phyloP scores from a whole-genome alignment of 2,888 invertebrate genomes.

The Strigamia maritima region DNA sequence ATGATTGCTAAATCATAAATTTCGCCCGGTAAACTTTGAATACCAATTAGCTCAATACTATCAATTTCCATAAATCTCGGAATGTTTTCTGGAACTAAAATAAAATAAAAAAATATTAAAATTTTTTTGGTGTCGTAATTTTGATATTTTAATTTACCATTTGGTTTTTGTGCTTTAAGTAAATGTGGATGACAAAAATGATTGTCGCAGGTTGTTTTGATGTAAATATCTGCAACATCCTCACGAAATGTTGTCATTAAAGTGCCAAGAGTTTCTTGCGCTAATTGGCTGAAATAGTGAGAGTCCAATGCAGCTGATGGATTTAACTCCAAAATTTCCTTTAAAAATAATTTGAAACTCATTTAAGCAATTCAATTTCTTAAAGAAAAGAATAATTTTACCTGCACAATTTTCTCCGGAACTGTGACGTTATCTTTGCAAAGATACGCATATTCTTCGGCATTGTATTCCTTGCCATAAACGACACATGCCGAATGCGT shows the following conservation, averaged over 20 bases:
- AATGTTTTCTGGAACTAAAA: background rate
- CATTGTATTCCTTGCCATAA: background rate
- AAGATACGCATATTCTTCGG: background rate
- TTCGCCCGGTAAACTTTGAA: background rate
- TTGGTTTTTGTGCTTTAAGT: background rate
- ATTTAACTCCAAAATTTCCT: background rate
- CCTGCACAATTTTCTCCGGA: background rate
- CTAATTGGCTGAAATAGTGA: background rate
- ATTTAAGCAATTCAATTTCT: background rate
- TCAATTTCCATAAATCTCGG: background rate
- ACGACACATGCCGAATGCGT: background rate
- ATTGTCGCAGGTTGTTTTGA: background rate
- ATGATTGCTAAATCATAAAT: background rate
- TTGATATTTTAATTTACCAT: background rate
- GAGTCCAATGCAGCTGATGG: background rate
- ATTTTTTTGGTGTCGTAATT: background rate
- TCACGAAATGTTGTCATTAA: background rate
- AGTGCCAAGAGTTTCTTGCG: background rate
- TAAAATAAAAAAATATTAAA: background rate
- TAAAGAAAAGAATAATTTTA: background rate
- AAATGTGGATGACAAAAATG: conserved; percentile 22
- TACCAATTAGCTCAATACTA: background rate
- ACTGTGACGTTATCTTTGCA: background rate
- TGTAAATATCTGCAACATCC: background rate
- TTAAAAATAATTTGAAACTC: background rate